Evolutionary conservation across 2,113 vertebrate species (phyloP).

Genomic region (Boulengeromyrus knoepffleri): DNA sequence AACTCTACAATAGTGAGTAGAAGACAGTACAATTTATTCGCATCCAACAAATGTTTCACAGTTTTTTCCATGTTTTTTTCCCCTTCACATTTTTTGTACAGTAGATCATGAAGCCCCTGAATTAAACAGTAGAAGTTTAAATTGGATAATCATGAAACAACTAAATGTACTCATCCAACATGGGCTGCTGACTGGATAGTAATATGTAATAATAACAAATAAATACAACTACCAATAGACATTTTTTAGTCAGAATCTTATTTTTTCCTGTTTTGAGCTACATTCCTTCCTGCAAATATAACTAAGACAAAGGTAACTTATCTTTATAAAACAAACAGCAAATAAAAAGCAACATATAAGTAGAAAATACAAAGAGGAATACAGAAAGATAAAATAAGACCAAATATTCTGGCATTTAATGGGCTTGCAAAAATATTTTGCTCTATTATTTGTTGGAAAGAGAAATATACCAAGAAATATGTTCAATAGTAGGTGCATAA

Average conservation of each 20-base stretch:
- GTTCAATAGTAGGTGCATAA: constrained; percentile 46
- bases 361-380: constrained; percentile 54
- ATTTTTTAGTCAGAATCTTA: constrained; percentile 50
- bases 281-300: neutral
- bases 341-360: constrained; percentile 39
- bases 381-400: constrained; percentile 60
- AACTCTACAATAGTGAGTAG: constrained; percentile 39
- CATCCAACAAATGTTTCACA: constrained; percentile 50
- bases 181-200: constrained; percentile 45
- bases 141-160: constrained; percentile 60
- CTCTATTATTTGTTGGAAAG: constrained; percentile 57
- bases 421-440: constrained; percentile 60
- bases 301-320: constrained; percentile 45
- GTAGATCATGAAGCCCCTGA: constrained; percentile 57
- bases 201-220: constrained; percentile 54
- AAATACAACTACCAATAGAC: constrained; percentile 51
- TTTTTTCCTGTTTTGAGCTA: constrained; percentile 51
- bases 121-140: constrained; percentile 64
- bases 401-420: constrained; percentile 55
- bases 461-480: constrained; percentile 42
- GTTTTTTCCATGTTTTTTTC: constrained; percentile 53
- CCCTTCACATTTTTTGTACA: constrained; percentile 55
- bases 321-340: constrained; percentile 50
- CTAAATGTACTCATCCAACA: constrained; percentile 47
- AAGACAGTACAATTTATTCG: constrained; percentile 48